These are phyloP conservation scores for Coccyzus lansbergi DNA, from an alignment of 2,797 vertebrate species.

Conservation along the genomic window DNA sequence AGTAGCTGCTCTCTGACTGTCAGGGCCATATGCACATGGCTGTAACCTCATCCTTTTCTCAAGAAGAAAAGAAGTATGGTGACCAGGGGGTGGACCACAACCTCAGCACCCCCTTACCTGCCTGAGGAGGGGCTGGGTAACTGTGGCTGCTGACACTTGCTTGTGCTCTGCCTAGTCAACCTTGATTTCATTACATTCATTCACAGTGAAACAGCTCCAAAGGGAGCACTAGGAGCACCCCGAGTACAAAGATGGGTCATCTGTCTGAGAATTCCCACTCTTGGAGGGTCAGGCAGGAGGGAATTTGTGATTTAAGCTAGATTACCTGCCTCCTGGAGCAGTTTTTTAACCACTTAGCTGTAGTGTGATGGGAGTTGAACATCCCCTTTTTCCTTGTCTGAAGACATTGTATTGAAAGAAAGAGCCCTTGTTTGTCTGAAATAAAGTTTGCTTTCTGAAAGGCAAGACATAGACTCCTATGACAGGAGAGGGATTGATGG, in stretches of 20 bases:
- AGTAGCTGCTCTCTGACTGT: not conserved
- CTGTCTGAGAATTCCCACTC: not conserved
- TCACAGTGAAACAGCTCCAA: not conserved
- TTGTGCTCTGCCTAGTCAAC: not conserved
- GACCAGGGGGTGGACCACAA: fast-evolving
- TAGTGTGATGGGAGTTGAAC: not conserved
- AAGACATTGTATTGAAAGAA: not conserved
- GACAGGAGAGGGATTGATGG: not conserved
- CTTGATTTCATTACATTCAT: not conserved
- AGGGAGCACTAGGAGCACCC: not conserved
- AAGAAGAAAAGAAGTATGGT: not conserved
- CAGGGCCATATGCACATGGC: not conserved
- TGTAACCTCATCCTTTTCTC: not conserved
- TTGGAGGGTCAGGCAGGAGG: not conserved
- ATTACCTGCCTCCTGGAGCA: not conserved
- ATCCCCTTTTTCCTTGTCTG: not conserved
- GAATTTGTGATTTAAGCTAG: not conserved
- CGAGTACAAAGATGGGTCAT: not conserved
- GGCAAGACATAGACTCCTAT: not conserved
- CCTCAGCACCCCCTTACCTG: not conserved
- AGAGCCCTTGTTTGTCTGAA: not conserved
- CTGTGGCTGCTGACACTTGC: not conserved
- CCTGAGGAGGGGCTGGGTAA: not conserved
- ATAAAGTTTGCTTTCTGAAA: not conserved
- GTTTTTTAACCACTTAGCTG: not conserved